phyloP scores from a whole-genome alignment of 2,113 vertebrate genomes.

The Hyperopisus bebe region DNA sequence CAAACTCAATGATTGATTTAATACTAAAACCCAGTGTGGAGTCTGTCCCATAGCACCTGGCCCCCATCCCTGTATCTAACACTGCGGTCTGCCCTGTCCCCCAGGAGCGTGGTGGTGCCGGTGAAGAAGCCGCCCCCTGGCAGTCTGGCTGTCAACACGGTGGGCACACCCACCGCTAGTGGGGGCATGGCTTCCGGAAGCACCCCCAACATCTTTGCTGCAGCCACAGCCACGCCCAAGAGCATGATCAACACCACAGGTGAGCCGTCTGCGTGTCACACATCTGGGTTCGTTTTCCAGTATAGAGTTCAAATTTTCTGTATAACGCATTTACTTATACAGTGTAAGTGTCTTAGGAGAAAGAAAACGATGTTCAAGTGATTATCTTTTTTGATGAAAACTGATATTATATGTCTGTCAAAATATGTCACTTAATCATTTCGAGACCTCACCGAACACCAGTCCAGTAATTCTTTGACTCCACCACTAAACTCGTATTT shows the following conservation, averaged over 20 bases:
- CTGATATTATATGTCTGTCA: neutral
- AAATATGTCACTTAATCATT: neutral
- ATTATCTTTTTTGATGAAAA: neutral
- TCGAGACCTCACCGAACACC: neutral
- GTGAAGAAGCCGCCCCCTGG: conserved; percentile 94
- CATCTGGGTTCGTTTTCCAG: neutral
- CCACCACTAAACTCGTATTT: neutral
- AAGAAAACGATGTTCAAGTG: neutral
- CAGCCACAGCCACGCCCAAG: conserved; percentile 90
- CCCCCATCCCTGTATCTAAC: neutral
- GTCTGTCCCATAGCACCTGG: neutral
- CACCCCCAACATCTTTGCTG: conserved; percentile 91
- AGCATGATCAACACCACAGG: conserved; percentile 98
- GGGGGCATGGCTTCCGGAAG: conserved; percentile 74
- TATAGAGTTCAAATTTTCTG: neutral
- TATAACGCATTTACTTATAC: neutral
- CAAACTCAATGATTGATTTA: neutral
- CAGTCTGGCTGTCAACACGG: conserved; percentile 88
- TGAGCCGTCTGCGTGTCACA: conserved; percentile 26
- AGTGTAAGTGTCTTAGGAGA: neutral
- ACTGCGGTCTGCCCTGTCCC: neutral
- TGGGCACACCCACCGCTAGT: conserved; percentile 76
- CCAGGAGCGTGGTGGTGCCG: conserved; percentile 91
- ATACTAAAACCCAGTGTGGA: neutral
- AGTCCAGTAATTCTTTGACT: neutral